Evolutionary conservation across 1,140 invertebrate genomes (phyloP).

Genomic region (Procambarus virginalis): DNA sequence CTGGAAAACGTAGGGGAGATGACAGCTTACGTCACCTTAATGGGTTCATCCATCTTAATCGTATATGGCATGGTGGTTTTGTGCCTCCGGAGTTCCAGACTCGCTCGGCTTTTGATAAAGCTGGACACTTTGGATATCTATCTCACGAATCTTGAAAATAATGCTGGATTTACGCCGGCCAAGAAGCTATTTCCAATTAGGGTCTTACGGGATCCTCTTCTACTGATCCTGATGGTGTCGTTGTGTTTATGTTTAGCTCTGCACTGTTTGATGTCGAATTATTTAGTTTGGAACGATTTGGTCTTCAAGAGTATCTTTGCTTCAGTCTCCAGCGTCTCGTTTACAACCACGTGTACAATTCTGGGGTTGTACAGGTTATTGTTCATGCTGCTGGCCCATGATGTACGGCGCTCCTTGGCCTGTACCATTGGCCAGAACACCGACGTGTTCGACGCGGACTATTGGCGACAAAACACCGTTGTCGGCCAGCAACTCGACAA

Average conservation of each 20-base stretch:
- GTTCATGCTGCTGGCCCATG: neutral
- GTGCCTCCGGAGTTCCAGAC: neutral
- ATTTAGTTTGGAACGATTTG: neutral
- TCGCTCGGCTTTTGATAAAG: neutral
- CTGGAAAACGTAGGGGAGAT: neutral
- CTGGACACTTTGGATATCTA: neutral
- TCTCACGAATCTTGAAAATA: neutral
- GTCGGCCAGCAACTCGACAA: neutral
- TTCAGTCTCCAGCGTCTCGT: neutral
- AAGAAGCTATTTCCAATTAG: neutral
- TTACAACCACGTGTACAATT: neutral
- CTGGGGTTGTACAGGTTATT: neutral
- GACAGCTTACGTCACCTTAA: neutral
- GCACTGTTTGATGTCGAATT: neutral
- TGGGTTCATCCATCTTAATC: neutral
- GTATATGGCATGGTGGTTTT: neutral
- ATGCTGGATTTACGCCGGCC: neutral
- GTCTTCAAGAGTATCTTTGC: neutral
- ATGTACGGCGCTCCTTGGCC: neutral
- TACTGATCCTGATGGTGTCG: neutral
- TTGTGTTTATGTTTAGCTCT: neutral
- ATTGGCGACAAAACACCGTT: neutral
- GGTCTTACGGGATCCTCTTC: neutral
- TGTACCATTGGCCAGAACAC: neutral
- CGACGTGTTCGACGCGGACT: neutral